Percentiles rank a stretch among this genome's conserved stretches.
Evolutionary conservation across 2,797 vertebrate genomes (phyloP).

Genomic region (Erpetoichthys calabaricus): DNA sequence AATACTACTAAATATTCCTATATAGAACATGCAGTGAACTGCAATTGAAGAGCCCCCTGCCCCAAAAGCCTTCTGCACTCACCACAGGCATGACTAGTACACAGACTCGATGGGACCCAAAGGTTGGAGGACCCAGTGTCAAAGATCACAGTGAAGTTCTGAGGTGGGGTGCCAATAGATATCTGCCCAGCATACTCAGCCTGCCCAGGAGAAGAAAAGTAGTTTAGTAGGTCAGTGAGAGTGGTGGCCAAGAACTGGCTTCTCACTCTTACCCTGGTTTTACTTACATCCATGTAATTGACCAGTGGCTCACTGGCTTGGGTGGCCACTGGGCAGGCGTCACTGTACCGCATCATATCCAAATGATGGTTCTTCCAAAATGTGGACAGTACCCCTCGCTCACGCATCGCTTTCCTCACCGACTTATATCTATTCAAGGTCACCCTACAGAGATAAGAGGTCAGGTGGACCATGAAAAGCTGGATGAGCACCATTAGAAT

Average conservation of each 20-base stretch:
- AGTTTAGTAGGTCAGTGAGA: background rate
- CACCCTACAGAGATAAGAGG: slow-evolving; percentile 27
- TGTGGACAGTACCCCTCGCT: slow-evolving; percentile 29
- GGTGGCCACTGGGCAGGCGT: slow-evolving; percentile 25
- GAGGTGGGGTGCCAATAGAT: slow-evolving; percentile 21
- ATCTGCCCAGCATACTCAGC: slow-evolving; percentile 25
- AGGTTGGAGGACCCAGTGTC: slow-evolving; percentile 28
- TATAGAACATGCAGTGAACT: background rate
- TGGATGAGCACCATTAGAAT: too few relatives aligned
- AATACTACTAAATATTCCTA: background rate
- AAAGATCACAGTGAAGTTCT: slow-evolving; percentile 25
- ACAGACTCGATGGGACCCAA: slow-evolving; percentile 26
- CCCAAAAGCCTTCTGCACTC: slow-evolving; percentile 4
- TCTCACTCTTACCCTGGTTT: background rate
- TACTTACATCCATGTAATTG: slow-evolving; percentile 52
- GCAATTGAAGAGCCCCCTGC: background rate
- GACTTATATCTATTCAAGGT: slow-evolving; percentile 36
- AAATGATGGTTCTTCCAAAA: slow-evolving; percentile 38
- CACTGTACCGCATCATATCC: slow-evolving; percentile 23
- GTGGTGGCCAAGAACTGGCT: too few relatives aligned
- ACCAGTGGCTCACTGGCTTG: slow-evolving; percentile 41
- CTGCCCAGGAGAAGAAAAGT: background rate
- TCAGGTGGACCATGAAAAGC: too few relatives aligned
- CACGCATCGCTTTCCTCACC: slow-evolving; percentile 35
- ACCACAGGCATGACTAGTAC: slow-evolving; percentile 16